Evolutionary conservation across 2,888 invertebrate species (phyloP).

Genomic region (Drosophila atripex): DNA sequence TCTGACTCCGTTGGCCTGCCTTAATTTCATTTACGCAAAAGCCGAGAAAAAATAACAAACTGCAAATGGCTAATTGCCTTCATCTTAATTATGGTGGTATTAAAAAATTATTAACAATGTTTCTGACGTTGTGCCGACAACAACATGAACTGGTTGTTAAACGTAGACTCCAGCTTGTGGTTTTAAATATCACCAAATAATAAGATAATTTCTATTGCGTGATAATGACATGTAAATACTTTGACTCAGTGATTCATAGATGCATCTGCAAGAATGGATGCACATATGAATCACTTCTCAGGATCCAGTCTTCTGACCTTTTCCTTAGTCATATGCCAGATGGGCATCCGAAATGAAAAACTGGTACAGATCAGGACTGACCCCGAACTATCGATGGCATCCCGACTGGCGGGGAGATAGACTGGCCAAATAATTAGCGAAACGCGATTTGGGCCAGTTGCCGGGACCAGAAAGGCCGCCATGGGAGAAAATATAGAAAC

Average conservation of each 20-base stretch:
- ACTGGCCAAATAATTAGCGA: slow-evolving; percentile 42
- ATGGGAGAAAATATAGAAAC: slow-evolving; percentile 36
- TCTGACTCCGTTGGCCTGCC: slow-evolving; percentile 37
- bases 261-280: not conserved
- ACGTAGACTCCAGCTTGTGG: slow-evolving; percentile 4
- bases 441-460: slow-evolving; percentile 40
- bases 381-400: slow-evolving; percentile 13
- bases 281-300: slow-evolving; percentile 18
- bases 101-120: slow-evolving; percentile 72
- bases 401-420: not conserved
- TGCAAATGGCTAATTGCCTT: slow-evolving; percentile 69
- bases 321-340: slow-evolving; percentile 44
- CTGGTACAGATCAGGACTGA: slow-evolving; percentile 18
- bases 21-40: slow-evolving; percentile 64
- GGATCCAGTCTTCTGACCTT: slow-evolving; percentile 46
- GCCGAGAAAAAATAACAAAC: slow-evolving; percentile 25
- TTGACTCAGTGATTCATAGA: slow-evolving; percentile 13
- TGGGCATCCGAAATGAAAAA: slow-evolving; percentile 18
- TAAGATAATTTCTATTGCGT: slow-evolving; percentile 32
- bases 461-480: slow-evolving; percentile 21
- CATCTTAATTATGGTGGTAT: slow-evolving; percentile 71
- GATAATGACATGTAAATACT: slow-evolving; percentile 9
- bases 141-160: slow-evolving; percentile 13
- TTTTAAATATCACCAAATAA: slow-evolving; percentile 12
- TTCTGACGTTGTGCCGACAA: slow-evolving; percentile 51